Conservation (phyloP, 2,797 vertebrate species). For the Dicrostonyx torquatus region DNA sequence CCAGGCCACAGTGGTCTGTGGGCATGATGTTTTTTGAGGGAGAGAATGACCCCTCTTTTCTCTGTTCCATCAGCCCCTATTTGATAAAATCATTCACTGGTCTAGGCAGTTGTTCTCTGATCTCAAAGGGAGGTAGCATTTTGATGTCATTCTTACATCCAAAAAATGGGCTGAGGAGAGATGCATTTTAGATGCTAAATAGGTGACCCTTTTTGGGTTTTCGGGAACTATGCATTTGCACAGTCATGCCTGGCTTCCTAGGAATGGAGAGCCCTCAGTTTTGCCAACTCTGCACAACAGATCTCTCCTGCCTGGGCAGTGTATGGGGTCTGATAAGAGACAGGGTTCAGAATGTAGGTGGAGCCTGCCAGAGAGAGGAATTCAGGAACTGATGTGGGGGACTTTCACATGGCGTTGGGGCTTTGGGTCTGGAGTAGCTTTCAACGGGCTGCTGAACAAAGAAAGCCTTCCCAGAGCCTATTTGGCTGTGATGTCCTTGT, state of each 20-base stretch:
- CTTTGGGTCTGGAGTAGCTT: background rate
- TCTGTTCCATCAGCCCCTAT: background rate
- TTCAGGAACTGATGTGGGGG: background rate
- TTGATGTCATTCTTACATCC: slow-evolving; percentile 28
- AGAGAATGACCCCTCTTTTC: background rate
- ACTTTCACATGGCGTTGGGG: background rate
- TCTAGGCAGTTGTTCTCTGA: slow-evolving; percentile 28
- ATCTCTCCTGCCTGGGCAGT: background rate
- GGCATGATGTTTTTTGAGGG: background rate
- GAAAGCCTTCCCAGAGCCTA: slow-evolving; percentile 8
- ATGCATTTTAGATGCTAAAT: slow-evolving; percentile 42
- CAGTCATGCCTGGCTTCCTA: slow-evolving; percentile 5
- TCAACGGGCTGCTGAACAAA: background rate
- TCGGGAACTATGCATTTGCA: background rate
- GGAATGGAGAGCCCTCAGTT: background rate
- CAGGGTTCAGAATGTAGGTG: background rate
- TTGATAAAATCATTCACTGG: slow-evolving; percentile 3
- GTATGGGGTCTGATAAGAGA: background rate
- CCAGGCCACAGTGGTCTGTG: background rate
- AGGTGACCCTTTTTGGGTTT: background rate
- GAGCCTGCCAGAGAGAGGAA: background rate
- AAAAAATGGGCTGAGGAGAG: background rate
- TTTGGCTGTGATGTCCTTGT: slow-evolving; percentile 44
- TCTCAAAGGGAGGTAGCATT: slow-evolving; percentile 3
- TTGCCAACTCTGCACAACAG: background rate